A percentile compares a stretch with the other conserved stretches of the same genome.
Evolutionary conservation across 1,140 invertebrate genomes (phyloP).

Genomic region (Heterodera schachtii): DNA sequence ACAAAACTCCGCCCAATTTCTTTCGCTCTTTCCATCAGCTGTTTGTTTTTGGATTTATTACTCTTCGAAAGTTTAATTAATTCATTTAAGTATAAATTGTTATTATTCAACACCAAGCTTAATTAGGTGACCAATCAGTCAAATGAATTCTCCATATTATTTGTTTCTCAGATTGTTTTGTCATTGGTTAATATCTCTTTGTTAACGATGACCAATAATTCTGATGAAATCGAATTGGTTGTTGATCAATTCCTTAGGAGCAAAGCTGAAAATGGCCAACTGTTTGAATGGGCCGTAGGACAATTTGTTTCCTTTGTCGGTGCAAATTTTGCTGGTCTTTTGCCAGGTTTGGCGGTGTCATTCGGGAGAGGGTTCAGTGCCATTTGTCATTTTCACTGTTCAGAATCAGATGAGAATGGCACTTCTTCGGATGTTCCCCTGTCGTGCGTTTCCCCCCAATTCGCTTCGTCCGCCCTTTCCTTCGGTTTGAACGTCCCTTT

Average conservation of each 20-base stretch:
- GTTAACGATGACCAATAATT: background rate
- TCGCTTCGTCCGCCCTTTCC: slow-evolving; percentile 19
- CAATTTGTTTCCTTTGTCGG: slow-evolving; percentile 33
- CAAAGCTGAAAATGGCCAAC: background rate
- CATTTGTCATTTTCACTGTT: background rate
- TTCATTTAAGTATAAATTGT: too few relatives aligned
- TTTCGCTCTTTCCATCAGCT: too few relatives aligned
- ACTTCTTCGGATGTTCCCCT: background rate
- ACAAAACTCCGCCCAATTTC: too few relatives aligned
- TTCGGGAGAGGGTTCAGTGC: background rate
- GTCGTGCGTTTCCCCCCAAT: background rate
- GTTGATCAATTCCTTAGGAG: background rate
- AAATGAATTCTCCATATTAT: background rate
- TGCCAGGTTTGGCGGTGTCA: background rate
- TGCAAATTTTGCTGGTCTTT: slow-evolving; percentile 36
- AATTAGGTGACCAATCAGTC: too few relatives aligned
- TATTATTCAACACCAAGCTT: too few relatives aligned
- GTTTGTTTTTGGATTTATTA: too few relatives aligned
- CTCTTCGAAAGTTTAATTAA: too few relatives aligned
- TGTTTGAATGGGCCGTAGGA: slow-evolving; percentile 30
- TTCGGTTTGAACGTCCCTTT: slow-evolving; percentile 32
- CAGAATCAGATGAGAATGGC: background rate
- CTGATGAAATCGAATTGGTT: background rate
- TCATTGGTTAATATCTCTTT: background rate
- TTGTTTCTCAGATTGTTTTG: background rate